Conservation (phyloP, 2,113 vertebrate genomes). For the Condylura cristata region DNA sequence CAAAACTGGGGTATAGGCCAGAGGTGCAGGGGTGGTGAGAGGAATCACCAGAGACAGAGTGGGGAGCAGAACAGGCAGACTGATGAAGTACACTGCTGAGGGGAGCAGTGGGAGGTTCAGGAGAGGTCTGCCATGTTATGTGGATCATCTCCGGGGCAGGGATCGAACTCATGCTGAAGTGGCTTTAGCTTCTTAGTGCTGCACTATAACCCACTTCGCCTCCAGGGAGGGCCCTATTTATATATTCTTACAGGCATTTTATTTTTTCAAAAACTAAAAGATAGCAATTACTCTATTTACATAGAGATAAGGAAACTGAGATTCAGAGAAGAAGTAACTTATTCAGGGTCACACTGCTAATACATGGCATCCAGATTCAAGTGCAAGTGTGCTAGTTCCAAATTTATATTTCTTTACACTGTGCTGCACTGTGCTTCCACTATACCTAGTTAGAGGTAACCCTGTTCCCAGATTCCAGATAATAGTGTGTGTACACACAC, state of each 20-base stretch:
- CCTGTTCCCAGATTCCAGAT: background rate
- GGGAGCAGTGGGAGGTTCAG: too few species aligned
- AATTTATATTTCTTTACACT: background rate
- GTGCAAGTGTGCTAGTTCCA: background rate
- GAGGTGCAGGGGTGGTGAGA: too few species aligned
- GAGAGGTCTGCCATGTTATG: too few species aligned
- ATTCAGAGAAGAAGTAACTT: conserved; percentile 31
- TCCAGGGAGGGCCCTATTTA: too few species aligned
- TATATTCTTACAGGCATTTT: background rate
- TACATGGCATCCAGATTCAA: background rate
- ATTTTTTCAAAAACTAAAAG: background rate
- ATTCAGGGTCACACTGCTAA: background rate
- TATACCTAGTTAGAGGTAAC: background rate
- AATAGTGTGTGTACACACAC: background rate
- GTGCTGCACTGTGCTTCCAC: background rate
- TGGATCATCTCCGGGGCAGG: too few species aligned
- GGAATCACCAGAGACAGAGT: too few species aligned
- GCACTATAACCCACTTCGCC: too few species aligned
- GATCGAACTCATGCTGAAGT: too few species aligned
- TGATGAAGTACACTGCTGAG: too few species aligned
- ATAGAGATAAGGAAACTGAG: background rate
- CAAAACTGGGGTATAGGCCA: too few species aligned
- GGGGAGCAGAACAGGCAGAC: too few species aligned
- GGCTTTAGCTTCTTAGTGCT: too few species aligned
- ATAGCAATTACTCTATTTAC: background rate